phyloP scores from a whole-genome alignment of 2,888 invertebrate species.

The Micoletzkya japonica region DNA sequence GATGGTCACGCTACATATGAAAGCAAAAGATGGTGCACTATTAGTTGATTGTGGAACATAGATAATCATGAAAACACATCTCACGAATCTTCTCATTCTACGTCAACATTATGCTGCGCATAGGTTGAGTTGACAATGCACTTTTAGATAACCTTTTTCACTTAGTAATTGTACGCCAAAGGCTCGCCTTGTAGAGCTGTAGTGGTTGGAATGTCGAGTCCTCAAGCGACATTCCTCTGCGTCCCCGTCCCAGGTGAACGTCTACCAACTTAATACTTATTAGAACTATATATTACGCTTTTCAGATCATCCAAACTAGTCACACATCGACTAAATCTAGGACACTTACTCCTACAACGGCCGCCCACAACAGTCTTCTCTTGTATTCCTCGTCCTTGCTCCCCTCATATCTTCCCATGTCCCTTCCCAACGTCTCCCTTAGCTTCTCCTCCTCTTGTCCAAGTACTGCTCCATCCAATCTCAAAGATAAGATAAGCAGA shows the following conservation, averaged over 20 bases:
- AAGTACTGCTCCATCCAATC: neutral
- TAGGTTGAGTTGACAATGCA: no score
- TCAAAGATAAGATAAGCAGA: no score
- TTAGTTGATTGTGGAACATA: no score
- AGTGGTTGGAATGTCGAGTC: neutral
- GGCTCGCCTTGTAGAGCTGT: constrained; percentile 13
- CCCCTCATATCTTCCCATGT: neutral
- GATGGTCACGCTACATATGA: neutral
- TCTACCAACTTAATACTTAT: neutral
- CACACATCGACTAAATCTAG: neutral
- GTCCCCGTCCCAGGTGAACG: neutral
- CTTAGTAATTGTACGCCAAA: neutral
- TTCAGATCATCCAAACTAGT: neutral
- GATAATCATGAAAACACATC: no score
- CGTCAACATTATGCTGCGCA: no score
- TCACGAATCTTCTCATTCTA: no score
- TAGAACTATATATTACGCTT: neutral
- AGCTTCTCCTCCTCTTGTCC: neutral
- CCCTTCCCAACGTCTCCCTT: neutral
- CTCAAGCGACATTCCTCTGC: neutral
- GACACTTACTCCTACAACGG: neutral
- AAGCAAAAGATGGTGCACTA: neutral
- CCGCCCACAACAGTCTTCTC: neutral
- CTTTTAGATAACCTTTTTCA: neutral
- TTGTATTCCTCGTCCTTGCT: constrained; percentile 9